Evolutionary conservation across 2,888 invertebrate genomes (phyloP), one percentile per base, ranked within the genome.

Genomic region (Archaeoteleia sp.): DNA sequence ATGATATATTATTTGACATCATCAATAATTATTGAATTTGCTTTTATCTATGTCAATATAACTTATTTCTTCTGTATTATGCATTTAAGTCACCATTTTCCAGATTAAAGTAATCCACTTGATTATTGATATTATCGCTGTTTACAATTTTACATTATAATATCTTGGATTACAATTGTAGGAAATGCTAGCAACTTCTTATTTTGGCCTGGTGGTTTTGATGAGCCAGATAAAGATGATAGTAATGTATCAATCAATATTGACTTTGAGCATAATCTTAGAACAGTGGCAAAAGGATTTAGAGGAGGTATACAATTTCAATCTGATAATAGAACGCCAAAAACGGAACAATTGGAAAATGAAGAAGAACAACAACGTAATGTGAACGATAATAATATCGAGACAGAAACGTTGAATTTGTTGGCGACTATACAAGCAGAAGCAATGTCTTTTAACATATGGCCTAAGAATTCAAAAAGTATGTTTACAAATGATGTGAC

Each of bases 181-280:
- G 84, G 85, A 17, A 92, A 91, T 46, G 90, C 91, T 0, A 91
- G 91, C 61, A 95, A 94, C 82, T 92, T 91, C 79, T 95, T 95
- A 0, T 97, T 97, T 82, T 91, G 94, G 89, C 96, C 96, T 0
- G 96, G 94, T 39, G 93, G 95, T 1, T 93, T 95, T 82, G 86
- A 88, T 13, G 85, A 87, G 66, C 86, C 87, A 20, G 87, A 89
- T 40, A 88, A 89, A 0, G 70, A 72, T 15, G 65, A 74, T 15
- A 69, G 57, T 0, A 45, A 66, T 51, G 40, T 73, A 5, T 34
- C 55, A 1, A 35, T 70, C 4, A 63, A 75, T 12, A 74, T 83
- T 1, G 82, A 84, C 46, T 85, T 85, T 66, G 82, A 81, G 55
- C 77, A 76, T 9, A 78, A 81, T 74, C 73, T 85, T 15, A 76